Evolutionary conservation across 2,888 invertebrate genomes (phyloP).

Genomic region (Drosophila prostipennis): DNA sequence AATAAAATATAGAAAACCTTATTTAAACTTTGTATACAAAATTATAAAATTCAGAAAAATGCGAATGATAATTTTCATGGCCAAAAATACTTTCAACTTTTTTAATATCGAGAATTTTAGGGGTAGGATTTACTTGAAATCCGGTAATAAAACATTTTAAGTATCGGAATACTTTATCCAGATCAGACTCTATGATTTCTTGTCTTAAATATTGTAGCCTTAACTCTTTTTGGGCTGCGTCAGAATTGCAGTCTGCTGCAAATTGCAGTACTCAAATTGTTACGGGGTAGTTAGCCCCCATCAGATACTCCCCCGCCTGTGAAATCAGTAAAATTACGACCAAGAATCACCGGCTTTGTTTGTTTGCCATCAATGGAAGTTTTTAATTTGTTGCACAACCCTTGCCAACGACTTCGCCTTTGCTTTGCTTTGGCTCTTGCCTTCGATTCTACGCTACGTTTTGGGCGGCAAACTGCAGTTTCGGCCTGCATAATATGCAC

Average conservation of each 20-base stretch:
- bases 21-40: neutral
- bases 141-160: no score
- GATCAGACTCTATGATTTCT: neutral
- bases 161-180: no score
- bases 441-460: neutral
- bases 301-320: neutral
- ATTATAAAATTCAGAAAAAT: no score
- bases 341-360: slow-evolving; percentile 70
- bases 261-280: slow-evolving; percentile 17
- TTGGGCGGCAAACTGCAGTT: slow-evolving; percentile 59
- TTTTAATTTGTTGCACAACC: slow-evolving; percentile 66
- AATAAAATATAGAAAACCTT: neutral
- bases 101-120: no score
- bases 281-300: slow-evolving; percentile 34
- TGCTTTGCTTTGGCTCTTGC: slow-evolving; percentile 13
- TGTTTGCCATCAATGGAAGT: slow-evolving; percentile 74
- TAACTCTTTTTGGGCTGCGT: no score
- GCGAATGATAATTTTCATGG: no score
- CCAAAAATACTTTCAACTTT: no score
- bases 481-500: slow-evolving; percentile 76
- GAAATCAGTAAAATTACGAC: slow-evolving; percentile 65
- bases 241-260: neutral
- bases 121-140: no score
- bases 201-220: neutral
- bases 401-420: slow-evolving; percentile 20